phyloP scores from a whole-genome alignment of 2,888 invertebrate genomes.

The Thelaira solivaga region DNA sequence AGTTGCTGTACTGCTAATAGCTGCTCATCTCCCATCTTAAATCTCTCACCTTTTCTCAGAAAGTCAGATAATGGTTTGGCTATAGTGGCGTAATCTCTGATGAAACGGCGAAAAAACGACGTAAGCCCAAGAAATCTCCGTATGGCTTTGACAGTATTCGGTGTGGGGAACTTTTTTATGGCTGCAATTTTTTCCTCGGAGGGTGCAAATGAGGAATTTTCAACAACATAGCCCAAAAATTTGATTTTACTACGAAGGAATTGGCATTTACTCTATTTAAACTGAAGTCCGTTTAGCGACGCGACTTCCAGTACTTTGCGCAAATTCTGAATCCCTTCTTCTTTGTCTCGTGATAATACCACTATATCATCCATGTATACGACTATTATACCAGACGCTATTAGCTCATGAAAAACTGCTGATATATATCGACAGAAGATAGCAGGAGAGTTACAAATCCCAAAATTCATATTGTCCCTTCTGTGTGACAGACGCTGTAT shows the following conservation, averaged over 20 bases:
- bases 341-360: conserved; percentile 48
- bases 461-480: no score
- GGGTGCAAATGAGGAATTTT: conserved; percentile 43
- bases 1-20: conserved; percentile 1
- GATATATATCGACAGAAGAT: conserved; percentile 50
- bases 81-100: conserved; percentile 29
- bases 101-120: conserved; percentile 56
- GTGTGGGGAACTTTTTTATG: conserved; percentile 36
- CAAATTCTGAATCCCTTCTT: conserved; percentile 49
- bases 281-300: conserved; percentile 33
- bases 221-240: conserved; percentile 52
- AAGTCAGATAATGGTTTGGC: conserved; percentile 45
- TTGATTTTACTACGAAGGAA: conserved; percentile 49
- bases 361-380: conserved; percentile 62
- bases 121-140: conserved; percentile 41
- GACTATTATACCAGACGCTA: conserved; percentile 38
- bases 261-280: conserved; percentile 62
- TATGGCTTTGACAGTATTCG: conserved; percentile 7
- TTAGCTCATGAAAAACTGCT: conserved; percentile 49
- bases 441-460: conserved; percentile 32
- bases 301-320: conserved; percentile 29
- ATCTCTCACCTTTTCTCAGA: conserved; percentile 60
- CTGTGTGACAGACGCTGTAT: no score
- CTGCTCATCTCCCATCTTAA: conserved; percentile 62
- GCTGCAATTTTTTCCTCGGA: conserved; percentile 39